Base-by-base conservation (phyloP, 1,140 invertebrate species). In the Camponotus pennsylvanicus region DNA sequence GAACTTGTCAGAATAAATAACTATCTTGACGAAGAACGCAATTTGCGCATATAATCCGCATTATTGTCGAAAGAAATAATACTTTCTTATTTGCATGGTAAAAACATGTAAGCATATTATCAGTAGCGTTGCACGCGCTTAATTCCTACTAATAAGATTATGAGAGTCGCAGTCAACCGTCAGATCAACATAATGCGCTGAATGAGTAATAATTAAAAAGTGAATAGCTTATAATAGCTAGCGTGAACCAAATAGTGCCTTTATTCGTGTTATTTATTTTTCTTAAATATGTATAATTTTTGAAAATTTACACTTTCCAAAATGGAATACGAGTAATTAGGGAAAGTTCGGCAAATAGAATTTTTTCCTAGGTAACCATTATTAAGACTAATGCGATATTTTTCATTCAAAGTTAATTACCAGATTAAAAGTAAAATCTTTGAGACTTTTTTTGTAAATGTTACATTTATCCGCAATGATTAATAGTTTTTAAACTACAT, bases 81-180 rank as follows among this genome's bases (percentile, higher is more conserved):
- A 15, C 8, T 7, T 21, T 52, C 55, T 9, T 8, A 0, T 13
- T 18, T 27, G 34, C 18, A n/a, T 18, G 9, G 40, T 1, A 6
- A 8, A 57, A 4, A 49, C 34, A n/a, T 15, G 57, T 59, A 84
- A 66, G 40, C 15, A 13, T 78, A 79, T 75, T 88, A 85, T 86
- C 71, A 40, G 55, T 21, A 55, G 34, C 61, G 21, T 21, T 49
- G n/a, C 32, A 61, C 11, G 13, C 34, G 15, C 27, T 78, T 73
- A 67, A 67, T 59, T 49, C n/a, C 27, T n/a, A 40, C 11, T 87
- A 87, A 87, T 71, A 52, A 67, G 49, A 55, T 84, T 87, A 63
- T 34, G n/a, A 27, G 27, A 64, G 49, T 70, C 83, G 71, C 70
- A 69, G 84, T 70, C 40, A 73, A 27, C 11, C 21, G 13, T 49